Evolutionary conservation across 2,888 invertebrate genomes (phyloP), one percentile per base, ranked within the genome.

Genomic region (Griposia aprilina): DNA sequence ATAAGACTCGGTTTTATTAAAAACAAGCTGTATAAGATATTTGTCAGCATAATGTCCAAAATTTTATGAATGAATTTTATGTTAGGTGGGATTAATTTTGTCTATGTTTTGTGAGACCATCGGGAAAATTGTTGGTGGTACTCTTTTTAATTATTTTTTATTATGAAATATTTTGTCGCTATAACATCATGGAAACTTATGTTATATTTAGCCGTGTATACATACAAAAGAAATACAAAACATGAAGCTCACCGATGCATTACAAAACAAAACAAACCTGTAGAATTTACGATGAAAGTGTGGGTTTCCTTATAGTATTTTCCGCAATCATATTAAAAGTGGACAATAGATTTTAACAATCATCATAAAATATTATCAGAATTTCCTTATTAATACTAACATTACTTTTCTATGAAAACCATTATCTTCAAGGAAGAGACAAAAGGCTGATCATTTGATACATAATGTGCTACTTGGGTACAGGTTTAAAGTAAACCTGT

Each of bases 11-110:
- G 66, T 78, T 55, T 82, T 1, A 30, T 63, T 36, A 2, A 45
- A 36, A 62, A 48, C 10, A 10, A 23, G 30, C 15, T 45, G 2
- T 23, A 6, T 0, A 41, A 17, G n/a, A 30, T 2, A 26, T 36
- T 76, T 75, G 36, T 77, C 6, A 30, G 59, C 4, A 72, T 59
- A 69, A 65, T 67, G 13, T 69, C 13, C 10, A 63, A 80, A 79
- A 82, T 88, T 84, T 86, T 80, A 85, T 88, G 89, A 88, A 88
- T 88, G 87, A 88, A 79, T 81, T 74, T 75, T 62, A 81, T 76
- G 50, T 70, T 75, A 26, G 66, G 57, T 79, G 52, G 41, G 26
- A 81, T 76, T 30, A 23, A 67, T 74, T 78, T 79, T 57, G 66
- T 72, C 41, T 48, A 36, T 65, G 41, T 74, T 76, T 81, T 76